Evolutionary conservation across 2,797 vertebrate genomes (phyloP), one percentile per base, ranked within the genome.

Genomic region (Amphiprion clarkii): DNA sequence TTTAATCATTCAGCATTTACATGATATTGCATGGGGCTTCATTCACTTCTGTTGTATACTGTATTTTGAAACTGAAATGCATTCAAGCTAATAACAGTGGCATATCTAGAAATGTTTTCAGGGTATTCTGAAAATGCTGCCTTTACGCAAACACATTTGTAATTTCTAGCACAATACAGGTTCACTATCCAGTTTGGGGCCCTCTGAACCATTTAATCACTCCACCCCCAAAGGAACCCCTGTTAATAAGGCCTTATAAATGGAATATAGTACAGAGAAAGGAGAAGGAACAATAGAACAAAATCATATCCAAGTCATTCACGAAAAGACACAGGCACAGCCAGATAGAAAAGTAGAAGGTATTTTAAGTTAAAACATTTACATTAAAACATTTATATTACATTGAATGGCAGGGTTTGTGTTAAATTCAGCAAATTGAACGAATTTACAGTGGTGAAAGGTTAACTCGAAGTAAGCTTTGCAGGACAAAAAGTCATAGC

Each of bases 111-210:
- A 6, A 36, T 36, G 36, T 10, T 36, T 23, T 23, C 23, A 23
- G 36, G 36, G 46, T 6, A n/a, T 48, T 19, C 46, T n/a, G 17
- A 51, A 51, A 10, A 51, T 9, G 11, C 8, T 21, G 48, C n/a
- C n/a, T 10, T 51, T 3, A 67, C 55, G 49, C 57, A 57, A 67
- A 67, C 76, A 75, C 82, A 63, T 78, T 70, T 77, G 68, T 62
- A 74, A 78, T 68, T 72, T 69, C 49, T 51, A 6, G 46, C 57
- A 67, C 39, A 69, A 56, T 57, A 52, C 21, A 42, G 57, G 29
- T 29, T 68, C 17, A 36, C 51, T 52, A 33, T 72, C 33, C 64
- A 64, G 42, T 42, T 74, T 27, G 48, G 68, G 53, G 54, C 19
- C 72, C 72, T 70, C 52, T 46, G 17, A 74, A 68, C 21, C 33